phyloP scores from a whole-genome alignment of 2,797 vertebrate species.

The Phrynocephalus forsythii region DNA sequence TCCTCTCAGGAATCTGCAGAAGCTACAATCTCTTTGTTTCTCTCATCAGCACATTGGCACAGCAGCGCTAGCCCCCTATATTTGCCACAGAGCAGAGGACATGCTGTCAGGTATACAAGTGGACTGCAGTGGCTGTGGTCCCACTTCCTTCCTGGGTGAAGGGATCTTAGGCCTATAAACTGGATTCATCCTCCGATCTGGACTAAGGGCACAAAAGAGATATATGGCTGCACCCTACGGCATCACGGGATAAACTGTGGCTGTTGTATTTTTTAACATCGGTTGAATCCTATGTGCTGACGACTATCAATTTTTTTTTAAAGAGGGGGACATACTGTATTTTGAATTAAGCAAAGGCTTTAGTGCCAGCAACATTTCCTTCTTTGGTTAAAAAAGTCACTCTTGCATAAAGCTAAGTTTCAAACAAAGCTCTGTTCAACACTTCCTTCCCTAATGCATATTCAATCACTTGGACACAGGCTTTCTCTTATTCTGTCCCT shows the following conservation, averaged over 20 bases:
- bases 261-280: neutral
- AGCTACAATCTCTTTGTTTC: too few species aligned
- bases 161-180: neutral
- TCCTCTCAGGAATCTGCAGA: too few species aligned
- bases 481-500: neutral
- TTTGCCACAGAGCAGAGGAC: neutral
- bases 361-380: neutral
- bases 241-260: neutral
- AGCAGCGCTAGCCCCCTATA: too few species aligned
- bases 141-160: neutral
- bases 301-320: neutral
- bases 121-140: neutral
- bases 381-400: too few species aligned
- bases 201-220: neutral
- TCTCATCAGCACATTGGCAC: too few species aligned
- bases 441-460: neutral
- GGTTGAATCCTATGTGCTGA: neutral
- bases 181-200: neutral
- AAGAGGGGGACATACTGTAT: neutral
- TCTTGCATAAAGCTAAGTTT: neutral
- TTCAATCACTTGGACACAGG: neutral
- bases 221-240: neutral
- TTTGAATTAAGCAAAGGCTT: neutral
- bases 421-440: neutral
- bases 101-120: neutral